These are phyloP conservation scores for Clupea harengus DNA, from an alignment of 2,113 vertebrate genomes.

Conservation along the genomic window DNA sequence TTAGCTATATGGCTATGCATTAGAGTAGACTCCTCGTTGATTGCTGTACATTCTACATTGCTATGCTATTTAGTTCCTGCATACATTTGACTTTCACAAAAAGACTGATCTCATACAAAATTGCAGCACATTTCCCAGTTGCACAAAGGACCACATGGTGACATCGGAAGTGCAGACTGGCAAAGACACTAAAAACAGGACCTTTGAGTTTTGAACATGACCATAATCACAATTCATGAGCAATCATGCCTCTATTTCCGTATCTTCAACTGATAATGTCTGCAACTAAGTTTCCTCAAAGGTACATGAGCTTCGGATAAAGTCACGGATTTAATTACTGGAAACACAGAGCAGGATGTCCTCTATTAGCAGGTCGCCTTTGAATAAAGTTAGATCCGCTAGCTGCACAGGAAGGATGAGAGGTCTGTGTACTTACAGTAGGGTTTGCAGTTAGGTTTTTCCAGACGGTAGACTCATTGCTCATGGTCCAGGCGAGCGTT, in stretches of 20 bases:
- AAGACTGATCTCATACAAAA: background rate
- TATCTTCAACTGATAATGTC: background rate
- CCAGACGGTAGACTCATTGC: slow-evolving; percentile 86
- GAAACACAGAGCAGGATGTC: slow-evolving; percentile 72
- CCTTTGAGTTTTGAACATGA: background rate
- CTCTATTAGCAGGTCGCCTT: slow-evolving; percentile 58
- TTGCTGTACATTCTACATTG: background rate
- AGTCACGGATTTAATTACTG: slow-evolving; percentile 68
- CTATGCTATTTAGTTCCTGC: no score
- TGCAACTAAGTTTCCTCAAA: slow-evolving; percentile 50
- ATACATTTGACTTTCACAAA: background rate
- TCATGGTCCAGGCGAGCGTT: slow-evolving; percentile 84
- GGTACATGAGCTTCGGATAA: slow-evolving; percentile 62
- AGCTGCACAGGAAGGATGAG: slow-evolving; percentile 29
- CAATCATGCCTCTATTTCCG: background rate
- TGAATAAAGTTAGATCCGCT: slow-evolving; percentile 5
- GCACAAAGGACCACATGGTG: background rate
- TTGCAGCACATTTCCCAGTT: background rate
- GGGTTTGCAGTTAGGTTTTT: slow-evolving; percentile 81
- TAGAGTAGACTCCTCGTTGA: background rate
- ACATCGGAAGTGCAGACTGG: background rate
- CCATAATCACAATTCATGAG: background rate
- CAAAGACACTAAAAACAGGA: background rate
- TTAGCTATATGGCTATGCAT: slow-evolving; percentile 5
- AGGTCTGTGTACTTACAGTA: slow-evolving; percentile 79